Conservation (phyloP, 2,113 vertebrate species). For the Lucifuga dentata region DNA sequence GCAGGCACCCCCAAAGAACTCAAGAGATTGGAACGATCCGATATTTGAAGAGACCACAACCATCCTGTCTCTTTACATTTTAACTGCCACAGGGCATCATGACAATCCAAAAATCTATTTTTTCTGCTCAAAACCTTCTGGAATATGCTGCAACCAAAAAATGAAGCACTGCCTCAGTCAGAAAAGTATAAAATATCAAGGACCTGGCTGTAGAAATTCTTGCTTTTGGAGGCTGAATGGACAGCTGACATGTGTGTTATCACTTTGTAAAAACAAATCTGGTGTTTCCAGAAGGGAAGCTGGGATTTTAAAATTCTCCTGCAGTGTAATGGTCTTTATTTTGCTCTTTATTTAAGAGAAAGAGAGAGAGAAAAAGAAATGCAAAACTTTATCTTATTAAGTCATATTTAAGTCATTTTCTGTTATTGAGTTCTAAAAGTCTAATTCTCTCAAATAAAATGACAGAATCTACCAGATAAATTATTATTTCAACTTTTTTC, state of each 20-base stretch:
- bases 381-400: too few species aligned
- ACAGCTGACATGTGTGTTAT: constrained; percentile 23
- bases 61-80: constrained; percentile 20
- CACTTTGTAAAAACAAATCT: not conserved
- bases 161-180: constrained; percentile 36
- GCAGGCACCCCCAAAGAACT: constrained; percentile 14
- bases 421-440: too few species aligned
- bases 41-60: constrained; percentile 41
- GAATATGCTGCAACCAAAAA: constrained; percentile 4
- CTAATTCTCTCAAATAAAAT: too few species aligned
- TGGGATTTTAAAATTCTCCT: too few species aligned
- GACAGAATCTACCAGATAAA: too few species aligned
- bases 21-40: constrained; percentile 2
- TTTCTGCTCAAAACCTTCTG: constrained; percentile 45
- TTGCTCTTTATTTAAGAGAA: too few species aligned
- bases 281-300: not conserved
- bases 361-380: too few species aligned
- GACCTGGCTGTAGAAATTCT: constrained; percentile 12
- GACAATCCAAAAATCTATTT: constrained; percentile 49
- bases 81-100: constrained; percentile 33
- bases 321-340: too few species aligned
- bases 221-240: constrained; percentile 18
- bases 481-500: too few species aligned
- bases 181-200: constrained; percentile 17
- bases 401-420: too few species aligned